Evolutionary conservation across 2,888 invertebrate genomes (phyloP).

Genomic region (Dascillus cervinus): DNA sequence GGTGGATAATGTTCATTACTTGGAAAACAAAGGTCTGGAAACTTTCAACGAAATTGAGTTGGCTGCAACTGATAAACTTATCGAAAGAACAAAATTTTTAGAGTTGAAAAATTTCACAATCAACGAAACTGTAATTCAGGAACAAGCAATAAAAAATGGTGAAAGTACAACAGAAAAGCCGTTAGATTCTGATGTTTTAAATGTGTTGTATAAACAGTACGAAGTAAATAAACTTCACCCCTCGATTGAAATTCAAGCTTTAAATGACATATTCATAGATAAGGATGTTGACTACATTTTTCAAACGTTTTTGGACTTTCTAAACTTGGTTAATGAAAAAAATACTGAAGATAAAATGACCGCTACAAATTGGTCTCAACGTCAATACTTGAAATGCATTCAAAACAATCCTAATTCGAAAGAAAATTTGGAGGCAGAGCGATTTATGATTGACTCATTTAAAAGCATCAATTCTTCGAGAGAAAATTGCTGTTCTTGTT

Average conservation of each 20-base stretch:
- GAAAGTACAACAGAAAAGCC: slow-evolving; percentile 10
- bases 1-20: slow-evolving; percentile 39
- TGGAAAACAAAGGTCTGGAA: slow-evolving; percentile 12
- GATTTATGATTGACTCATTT: slow-evolving; percentile 52
- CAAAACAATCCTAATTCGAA: slow-evolving; percentile 13
- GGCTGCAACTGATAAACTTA: slow-evolving; percentile 48
- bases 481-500: slow-evolving; percentile 38
- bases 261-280: slow-evolving; percentile 24
- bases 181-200: slow-evolving; percentile 21
- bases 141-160: slow-evolving; percentile 1
- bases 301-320: slow-evolving; percentile 26
- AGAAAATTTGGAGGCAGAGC: slow-evolving; percentile 41
- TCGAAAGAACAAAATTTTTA: slow-evolving; percentile 46
- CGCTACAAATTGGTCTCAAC: slow-evolving; percentile 32
- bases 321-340: slow-evolving; percentile 23
- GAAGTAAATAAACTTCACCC: slow-evolving; percentile 35
- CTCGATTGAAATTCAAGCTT: slow-evolving; percentile 31
- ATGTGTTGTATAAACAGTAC: slow-evolving; percentile 35
- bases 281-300: slow-evolving; percentile 23
- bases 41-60: slow-evolving; percentile 37
- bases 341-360: slow-evolving; percentile 21
- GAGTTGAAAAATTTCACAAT: slow-evolving; percentile 24
- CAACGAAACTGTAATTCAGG: slow-evolving; percentile 12
- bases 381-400: slow-evolving; percentile 33
- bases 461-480: slow-evolving; percentile 42